phyloP scores from a whole-genome alignment of 2,888 invertebrate genomes.

The Meta bourneti region DNA sequence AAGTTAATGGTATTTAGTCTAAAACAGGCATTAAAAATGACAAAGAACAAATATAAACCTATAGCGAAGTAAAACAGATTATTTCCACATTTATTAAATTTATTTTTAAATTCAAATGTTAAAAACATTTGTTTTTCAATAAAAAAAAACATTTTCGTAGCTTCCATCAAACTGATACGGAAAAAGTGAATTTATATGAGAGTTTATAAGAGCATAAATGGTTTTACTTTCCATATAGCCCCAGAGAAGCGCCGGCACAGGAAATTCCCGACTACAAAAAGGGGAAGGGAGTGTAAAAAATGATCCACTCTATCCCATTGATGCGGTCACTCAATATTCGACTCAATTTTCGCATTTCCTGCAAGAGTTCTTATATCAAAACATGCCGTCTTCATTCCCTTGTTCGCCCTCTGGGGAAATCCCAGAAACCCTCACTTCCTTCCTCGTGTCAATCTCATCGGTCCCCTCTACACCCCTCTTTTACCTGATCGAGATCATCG shows the following conservation, averaged over 20 bases:
- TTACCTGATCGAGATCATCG: neutral
- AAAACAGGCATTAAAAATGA: too few species aligned
- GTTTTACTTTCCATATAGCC: neutral
- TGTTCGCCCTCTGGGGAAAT: conserved; percentile 33
- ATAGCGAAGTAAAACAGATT: too few species aligned
- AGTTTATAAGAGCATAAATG: neutral
- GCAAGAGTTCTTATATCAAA: conserved; percentile 36
- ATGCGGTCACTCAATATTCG: conserved; percentile 63
- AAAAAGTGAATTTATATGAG: neutral
- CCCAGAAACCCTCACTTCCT: conserved; percentile 25
- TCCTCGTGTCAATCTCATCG: conserved; percentile 28
- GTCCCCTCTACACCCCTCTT: neutral
- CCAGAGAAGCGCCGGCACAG: neutral
- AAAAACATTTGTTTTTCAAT: too few species aligned
- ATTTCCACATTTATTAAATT: too few species aligned
- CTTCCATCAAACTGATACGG: neutral
- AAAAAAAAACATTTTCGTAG: too few species aligned
- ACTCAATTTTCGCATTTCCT: conserved; percentile 74
- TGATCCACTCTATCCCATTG: neutral
- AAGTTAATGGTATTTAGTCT: too few species aligned
- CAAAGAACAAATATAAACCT: too few species aligned
- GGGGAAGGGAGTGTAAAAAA: neutral
- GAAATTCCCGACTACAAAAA: neutral
- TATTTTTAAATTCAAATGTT: too few species aligned
- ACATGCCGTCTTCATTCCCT: conserved; percentile 66